Percentiles rank a stretch among this genome's conserved stretches.
Evolutionary conservation across 1,140 invertebrate species (phyloP).

Genomic region (Leptestheria dahalacensis): DNA sequence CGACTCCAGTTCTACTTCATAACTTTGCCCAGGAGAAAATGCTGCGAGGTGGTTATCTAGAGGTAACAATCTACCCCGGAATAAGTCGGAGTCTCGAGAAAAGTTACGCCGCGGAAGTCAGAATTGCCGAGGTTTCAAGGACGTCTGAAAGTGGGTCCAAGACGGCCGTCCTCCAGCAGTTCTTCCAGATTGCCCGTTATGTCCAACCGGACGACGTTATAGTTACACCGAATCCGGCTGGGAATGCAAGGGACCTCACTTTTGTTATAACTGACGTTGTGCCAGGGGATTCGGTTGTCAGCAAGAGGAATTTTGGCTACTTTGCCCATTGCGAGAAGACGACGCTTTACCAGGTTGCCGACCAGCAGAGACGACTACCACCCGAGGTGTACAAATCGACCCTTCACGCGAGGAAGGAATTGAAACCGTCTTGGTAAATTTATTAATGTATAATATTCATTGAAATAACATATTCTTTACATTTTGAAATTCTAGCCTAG

Average conservation of each 20-base stretch:
- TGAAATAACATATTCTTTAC: no score
- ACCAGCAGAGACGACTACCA: not conserved
- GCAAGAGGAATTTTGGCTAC: not conserved
- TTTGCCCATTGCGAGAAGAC: not conserved
- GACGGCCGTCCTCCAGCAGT: not conserved
- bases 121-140: not conserved
- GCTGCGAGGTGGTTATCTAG: not conserved
- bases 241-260: not conserved
- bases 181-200: not conserved
- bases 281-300: not conserved
- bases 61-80: not conserved
- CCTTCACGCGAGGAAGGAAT: not conserved
- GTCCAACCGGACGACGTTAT: not conserved
- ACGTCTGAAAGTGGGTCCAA: not conserved
- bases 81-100: not conserved
- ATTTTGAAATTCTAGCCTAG: no score
- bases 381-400: not conserved
- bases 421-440: no score
- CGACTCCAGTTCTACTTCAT: not conserved
- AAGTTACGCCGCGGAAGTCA: not conserved
- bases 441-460: no score
- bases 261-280: not conserved
- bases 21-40: not conserved
- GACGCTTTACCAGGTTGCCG: not conserved
- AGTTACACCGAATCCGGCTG: not conserved